Evolutionary conservation across 2,113 vertebrate genomes (phyloP).

Genomic region (Dipodomys stephensi): DNA sequence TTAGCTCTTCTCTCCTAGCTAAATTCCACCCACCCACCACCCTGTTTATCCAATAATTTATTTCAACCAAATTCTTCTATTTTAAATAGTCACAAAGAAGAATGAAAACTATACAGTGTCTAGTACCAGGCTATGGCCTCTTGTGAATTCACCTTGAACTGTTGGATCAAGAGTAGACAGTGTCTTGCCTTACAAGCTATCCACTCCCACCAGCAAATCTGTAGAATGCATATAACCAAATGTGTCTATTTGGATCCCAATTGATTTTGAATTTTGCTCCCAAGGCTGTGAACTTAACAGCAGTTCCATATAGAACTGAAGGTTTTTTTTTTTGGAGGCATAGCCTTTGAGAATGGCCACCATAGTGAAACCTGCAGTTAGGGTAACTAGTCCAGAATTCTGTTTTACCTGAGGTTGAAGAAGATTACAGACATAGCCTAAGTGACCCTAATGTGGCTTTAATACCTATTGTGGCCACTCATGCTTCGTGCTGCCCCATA

Average conservation of each 20-base stretch:
- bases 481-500: background rate
- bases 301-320: background rate
- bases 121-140: background rate
- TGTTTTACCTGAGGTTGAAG: background rate
- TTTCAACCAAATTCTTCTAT: background rate
- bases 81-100: background rate
- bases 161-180: background rate
- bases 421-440: background rate
- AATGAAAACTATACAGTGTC: background rate
- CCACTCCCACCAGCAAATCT: background rate
- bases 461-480: fast-evolving
- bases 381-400: background rate
- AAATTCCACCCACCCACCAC: too few species aligned
- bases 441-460: background rate
- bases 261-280: background rate
- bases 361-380: background rate
- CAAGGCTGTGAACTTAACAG: background rate
- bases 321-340: background rate
- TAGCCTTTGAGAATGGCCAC: background rate
- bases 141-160: background rate
- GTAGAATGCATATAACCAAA: background rate
- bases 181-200: background rate
- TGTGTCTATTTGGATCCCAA: background rate
- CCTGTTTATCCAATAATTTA: background rate
- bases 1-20: background rate